These are phyloP conservation scores for Falco cherrug DNA, from an alignment of 2,797 vertebrate species.

Conservation along the genomic window DNA sequence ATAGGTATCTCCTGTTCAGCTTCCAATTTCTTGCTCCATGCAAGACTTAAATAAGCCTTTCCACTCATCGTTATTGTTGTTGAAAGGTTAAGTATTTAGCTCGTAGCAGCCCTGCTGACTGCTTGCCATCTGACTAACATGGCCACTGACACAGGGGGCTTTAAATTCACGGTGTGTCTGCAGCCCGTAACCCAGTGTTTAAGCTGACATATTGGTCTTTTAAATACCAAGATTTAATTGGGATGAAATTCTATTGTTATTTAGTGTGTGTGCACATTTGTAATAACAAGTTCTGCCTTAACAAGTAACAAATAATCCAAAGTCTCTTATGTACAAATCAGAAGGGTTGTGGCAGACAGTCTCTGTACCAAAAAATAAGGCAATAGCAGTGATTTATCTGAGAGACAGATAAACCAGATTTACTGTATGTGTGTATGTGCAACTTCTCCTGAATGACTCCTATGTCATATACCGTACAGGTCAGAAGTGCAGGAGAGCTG, in stretches of 20 bases:
- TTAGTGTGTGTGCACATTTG: neutral
- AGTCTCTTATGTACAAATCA: neutral
- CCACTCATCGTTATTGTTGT: neutral
- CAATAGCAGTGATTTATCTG: neutral
- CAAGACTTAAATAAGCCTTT: neutral
- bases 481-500: neutral
- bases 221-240: neutral
- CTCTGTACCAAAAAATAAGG: neutral
- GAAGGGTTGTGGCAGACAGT: neutral
- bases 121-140: neutral
- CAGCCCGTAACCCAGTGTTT: neutral
- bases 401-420: neutral
- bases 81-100: slow-evolving; percentile 20
- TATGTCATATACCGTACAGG: neutral
- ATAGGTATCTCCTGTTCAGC: neutral
- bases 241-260: neutral
- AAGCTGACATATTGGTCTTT: neutral
- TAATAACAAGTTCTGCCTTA: neutral
- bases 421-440: neutral
- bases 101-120: neutral
- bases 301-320: neutral
- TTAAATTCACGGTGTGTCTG: neutral
- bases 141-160: neutral
- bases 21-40: neutral
- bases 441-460: neutral